Percentiles rank a stretch among this genome's conserved stretches.
These are phyloP conservation scores for Eristalis pertinax DNA, from an alignment of 2,888 invertebrate genomes.

Conservation along the genomic window DNA sequence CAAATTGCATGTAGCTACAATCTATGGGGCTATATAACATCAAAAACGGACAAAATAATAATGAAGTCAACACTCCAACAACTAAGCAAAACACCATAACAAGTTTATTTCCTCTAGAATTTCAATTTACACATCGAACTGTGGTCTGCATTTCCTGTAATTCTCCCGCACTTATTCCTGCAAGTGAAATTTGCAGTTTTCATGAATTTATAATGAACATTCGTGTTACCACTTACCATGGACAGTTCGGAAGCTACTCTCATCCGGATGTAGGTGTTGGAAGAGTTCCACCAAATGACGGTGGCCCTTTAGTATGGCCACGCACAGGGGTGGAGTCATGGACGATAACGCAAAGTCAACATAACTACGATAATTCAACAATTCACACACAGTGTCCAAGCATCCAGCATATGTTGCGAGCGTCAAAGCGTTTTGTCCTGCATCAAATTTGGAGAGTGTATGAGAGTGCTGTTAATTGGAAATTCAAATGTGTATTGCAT, in stretches of 20 bases:
- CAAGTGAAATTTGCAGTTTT: not conserved
- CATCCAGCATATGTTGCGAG: slow-evolving; percentile 78
- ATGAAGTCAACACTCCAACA: not conserved
- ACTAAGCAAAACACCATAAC: not conserved
- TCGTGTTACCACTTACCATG: slow-evolving; percentile 74
- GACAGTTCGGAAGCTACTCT: slow-evolving; percentile 74
- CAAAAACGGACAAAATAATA: no score
- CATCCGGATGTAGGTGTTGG: slow-evolving; percentile 73
- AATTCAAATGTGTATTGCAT: not conserved
- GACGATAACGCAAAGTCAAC: slow-evolving; percentile 79
- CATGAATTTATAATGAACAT: not conserved
- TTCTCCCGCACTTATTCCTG: slow-evolving; percentile 47
- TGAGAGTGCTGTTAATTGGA: not conserved
- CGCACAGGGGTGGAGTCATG: slow-evolving; percentile 79
- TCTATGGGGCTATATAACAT: no score
- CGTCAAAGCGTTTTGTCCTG: slow-evolving; percentile 80
- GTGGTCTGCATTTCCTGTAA: slow-evolving; percentile 46
- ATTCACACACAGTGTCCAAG: slow-evolving; percentile 74
- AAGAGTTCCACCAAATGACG: slow-evolving; percentile 75
- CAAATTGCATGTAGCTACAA: no score
- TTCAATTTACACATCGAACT: not conserved
- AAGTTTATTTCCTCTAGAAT: not conserved
- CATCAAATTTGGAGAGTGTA: slow-evolving; percentile 16
- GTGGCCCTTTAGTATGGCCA: slow-evolving; percentile 77
- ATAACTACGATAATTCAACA: slow-evolving; percentile 76